A percentile compares a stretch with the other conserved stretches of the same genome.
Conservation (phyloP, 2,113 vertebrate genomes). For the Coptodon rendalli region DNA sequence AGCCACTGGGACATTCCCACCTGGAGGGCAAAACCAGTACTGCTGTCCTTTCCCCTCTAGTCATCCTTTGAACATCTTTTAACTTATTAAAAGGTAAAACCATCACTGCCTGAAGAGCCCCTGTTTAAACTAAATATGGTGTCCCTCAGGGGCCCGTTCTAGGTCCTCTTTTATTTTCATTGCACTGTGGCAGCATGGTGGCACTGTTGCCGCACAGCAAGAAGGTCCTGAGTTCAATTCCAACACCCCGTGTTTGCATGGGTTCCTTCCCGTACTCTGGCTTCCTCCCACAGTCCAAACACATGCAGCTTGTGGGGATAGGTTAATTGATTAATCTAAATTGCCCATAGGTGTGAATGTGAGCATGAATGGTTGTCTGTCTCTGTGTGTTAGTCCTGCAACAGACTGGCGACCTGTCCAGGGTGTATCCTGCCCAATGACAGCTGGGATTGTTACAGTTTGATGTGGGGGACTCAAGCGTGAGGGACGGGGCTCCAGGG, state of each 20-base stretch:
- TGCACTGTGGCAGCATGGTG: rapidly evolving
- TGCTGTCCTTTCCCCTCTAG: neutral
- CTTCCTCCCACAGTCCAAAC: neutral
- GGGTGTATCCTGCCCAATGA: rapidly evolving
- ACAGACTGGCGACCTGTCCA: neutral
- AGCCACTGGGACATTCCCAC: neutral
- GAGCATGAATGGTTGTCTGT: too few relatives aligned
- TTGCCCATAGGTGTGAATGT: rapidly evolving
- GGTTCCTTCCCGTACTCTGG: neutral
- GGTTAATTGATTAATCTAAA: neutral
- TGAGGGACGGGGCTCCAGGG: neutral
- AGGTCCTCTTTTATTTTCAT: neutral
- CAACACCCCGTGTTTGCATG: neutral
- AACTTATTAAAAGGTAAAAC: neutral
- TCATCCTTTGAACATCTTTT: neutral
- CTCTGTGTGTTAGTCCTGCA: neutral
- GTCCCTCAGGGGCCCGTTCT: neutral
- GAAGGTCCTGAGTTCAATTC: rapidly evolving
- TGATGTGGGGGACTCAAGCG: rapidly evolving
- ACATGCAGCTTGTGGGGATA: rapidly evolving
- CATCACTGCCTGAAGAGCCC: neutral
- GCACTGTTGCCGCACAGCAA: neutral
- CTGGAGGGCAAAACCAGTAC: neutral
- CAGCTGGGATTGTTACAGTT: neutral
- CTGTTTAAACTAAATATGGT: neutral